Base-by-base conservation (phyloP, 2,888 invertebrate genomes). In the Ormyrus thymus region DNA sequence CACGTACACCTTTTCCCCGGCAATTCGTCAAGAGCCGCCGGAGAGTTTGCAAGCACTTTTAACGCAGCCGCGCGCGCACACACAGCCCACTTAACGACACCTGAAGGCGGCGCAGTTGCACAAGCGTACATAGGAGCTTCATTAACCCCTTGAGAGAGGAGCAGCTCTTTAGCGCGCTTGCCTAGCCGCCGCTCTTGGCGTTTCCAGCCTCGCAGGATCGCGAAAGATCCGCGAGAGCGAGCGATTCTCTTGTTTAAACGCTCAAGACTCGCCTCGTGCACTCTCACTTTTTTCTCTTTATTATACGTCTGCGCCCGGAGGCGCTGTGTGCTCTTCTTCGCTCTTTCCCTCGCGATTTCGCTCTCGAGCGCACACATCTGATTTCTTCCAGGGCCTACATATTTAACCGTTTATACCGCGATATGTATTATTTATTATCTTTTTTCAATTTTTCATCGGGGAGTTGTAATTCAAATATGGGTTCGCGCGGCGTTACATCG, bases 41-140 rank as follows among this genome's bases (percentile, higher is more conserved):
- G 29, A 29, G 29, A 29, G 10, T 51, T 45, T 61, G 51, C 45
- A 61, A 61, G 71, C 76, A 72, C 76, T 81, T 79, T 81, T 81
- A 65, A 50, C 50, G 73, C 73, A 77, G 70, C 59, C 65, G 62
- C 74, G 74, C 29, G 80, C 53, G 66, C 75, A 59, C 53, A 77
- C 82, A 72, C 75, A 51, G 66, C 75, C 61, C 53, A 77, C 82
- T 75, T 77, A 51, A 78, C 78, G 83, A 82, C 81, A 81, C 81
- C 68, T 81, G 81, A 78, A 84, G 84, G 82, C 68, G 13, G 45
- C 53, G 53, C 56, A 15, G 46, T 65, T 73, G 43, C 73, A n/a
- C 58, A 59, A 68, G 50, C 58, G 29, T 29, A 29, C 29, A 29
- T 29, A 29, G 29, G 10, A 65, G 74, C 50, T 58, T 58, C 65